Conservation (phyloP, 2,113 vertebrate genomes). For the Hippocampus zosterae region DNA sequence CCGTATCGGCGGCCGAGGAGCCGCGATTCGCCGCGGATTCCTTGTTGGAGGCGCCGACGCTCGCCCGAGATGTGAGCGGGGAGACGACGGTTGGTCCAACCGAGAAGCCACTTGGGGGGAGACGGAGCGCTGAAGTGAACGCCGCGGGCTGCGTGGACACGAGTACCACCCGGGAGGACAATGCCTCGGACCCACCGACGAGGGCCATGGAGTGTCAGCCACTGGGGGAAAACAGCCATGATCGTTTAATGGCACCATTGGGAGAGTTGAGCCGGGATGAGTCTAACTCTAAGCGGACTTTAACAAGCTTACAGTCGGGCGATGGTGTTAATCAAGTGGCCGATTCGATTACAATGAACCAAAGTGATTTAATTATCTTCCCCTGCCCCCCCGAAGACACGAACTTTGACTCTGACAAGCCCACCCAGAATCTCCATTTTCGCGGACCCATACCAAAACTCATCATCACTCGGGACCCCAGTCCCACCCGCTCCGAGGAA, state of each 20-base stretch:
- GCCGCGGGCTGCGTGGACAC: constrained; percentile 37
- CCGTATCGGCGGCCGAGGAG: constrained; percentile 36
- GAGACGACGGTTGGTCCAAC: constrained; percentile 15
- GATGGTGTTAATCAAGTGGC: background rate
- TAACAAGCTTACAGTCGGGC: constrained; percentile 18
- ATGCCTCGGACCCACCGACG: constrained; percentile 61
- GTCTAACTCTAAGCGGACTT: constrained; percentile 20
- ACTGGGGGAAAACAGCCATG: constrained; percentile 29
- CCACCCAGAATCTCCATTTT: constrained; percentile 23
- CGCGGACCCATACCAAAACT: constrained; percentile 78
- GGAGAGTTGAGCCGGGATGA: constrained; percentile 12
- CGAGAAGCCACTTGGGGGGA: constrained; percentile 43
- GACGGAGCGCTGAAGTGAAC: constrained; percentile 37
- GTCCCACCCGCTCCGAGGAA: constrained; percentile 45
- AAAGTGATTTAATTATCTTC: constrained; percentile 20
- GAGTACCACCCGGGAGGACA: constrained; percentile 37
- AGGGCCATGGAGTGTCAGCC: constrained; percentile 67
- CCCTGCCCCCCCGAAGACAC: constrained; percentile 14
- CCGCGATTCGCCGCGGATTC: constrained; percentile 11
- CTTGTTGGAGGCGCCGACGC: constrained; percentile 15
- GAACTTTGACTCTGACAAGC: constrained; percentile 15
- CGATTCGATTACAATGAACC: constrained; percentile 42
- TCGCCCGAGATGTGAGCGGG: constrained; percentile 17
- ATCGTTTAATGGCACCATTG: constrained; percentile 10
- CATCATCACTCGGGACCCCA: constrained; percentile 78